These are phyloP conservation scores for Amaurobius ferox DNA, from an alignment of 2,888 invertebrate species.

Conservation along the genomic window DNA sequence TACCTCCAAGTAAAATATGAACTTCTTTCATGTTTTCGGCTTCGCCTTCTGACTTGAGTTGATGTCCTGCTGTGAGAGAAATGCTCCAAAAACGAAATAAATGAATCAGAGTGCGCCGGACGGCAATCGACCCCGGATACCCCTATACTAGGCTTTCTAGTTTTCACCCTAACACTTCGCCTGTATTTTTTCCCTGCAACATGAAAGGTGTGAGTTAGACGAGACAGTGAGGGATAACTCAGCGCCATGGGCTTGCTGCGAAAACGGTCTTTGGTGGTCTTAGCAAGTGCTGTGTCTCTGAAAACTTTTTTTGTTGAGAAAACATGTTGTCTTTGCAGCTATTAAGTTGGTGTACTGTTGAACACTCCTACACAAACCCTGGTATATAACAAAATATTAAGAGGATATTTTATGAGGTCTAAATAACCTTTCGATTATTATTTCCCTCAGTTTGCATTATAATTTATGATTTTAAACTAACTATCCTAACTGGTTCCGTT, in stretches of 20 bases:
- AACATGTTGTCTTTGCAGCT: too few relatives aligned
- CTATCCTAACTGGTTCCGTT: too few relatives aligned
- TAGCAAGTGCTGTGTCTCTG: too few relatives aligned
- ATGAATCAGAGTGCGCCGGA: slow-evolving; percentile 29
- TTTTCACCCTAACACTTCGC: slow-evolving; percentile 7
- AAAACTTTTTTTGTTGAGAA: too few relatives aligned
- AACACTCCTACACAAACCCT: too few relatives aligned
- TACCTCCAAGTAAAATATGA: background rate
- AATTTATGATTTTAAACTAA: too few relatives aligned
- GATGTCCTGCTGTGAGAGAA: slow-evolving; percentile 45
- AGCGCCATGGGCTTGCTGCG: slow-evolving; percentile 6
- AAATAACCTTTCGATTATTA: too few relatives aligned
- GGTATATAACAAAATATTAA: too few relatives aligned
- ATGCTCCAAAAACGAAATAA: slow-evolving; percentile 62
- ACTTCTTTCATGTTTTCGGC: background rate
- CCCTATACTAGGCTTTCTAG: slow-evolving; percentile 1
- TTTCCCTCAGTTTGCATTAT: too few relatives aligned
- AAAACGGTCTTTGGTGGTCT: slow-evolving; percentile 14
- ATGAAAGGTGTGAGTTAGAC: slow-evolving; percentile 23
- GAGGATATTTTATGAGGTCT: too few relatives aligned
- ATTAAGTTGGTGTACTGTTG: too few relatives aligned
- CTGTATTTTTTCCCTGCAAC: slow-evolving; percentile 9
- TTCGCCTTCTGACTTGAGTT: background rate
- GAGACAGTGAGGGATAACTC: slow-evolving; percentile 30
- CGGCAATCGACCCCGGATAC: slow-evolving; percentile 69